Base-by-base conservation (phyloP, 2,113 vertebrate genomes). In the Psettodes erumei region DNA sequence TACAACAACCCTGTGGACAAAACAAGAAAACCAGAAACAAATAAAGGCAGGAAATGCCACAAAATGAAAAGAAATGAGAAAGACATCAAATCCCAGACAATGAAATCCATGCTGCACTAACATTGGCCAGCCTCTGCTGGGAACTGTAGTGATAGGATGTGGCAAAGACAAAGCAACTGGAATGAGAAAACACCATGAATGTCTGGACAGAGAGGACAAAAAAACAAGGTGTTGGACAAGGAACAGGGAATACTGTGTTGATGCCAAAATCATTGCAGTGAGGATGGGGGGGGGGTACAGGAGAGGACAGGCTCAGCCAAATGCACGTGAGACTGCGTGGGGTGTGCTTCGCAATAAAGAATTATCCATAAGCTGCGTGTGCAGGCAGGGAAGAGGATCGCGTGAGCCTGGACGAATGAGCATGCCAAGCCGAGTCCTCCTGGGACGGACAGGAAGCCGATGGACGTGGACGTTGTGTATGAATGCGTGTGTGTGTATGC, bases 281-380 rank as follows among this genome's bases (percentile, higher is more conserved):
- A 63, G 11, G 40, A 45, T 25, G 58, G 51, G 47, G 72, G 71
- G 59, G 43, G 45, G 85, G 50, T 55, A 60, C 23, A 23, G 55
- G 35, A 55, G 56, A 75, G 59, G 55, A 75, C 60, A 33, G 33
- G 71, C 61, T 66, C 73, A 30, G 64, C 37, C 11, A 43, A 47
- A 69, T 51, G 79, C 79, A 89, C 58, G 72, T 85, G 79, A 67
- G 48, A 30, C 69, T 42, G 80, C 50, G 27, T 55, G 58, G 75
- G 66, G 61, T 35, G 66, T 4, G 48, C 72, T 79, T 11, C 38
- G 69, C 67, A 62, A 63, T 65, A 66, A 70, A 48, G 33, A 72
- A 32, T 69, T 62, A 83, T 84, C 77, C 75, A 79, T 76, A 85
- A 82, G 37, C 84, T 75, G 75, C 8, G 40, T 73, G 64, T 56